Conservation (phyloP, 2,888 invertebrate species). For the Stenichneumon culpator region DNA sequence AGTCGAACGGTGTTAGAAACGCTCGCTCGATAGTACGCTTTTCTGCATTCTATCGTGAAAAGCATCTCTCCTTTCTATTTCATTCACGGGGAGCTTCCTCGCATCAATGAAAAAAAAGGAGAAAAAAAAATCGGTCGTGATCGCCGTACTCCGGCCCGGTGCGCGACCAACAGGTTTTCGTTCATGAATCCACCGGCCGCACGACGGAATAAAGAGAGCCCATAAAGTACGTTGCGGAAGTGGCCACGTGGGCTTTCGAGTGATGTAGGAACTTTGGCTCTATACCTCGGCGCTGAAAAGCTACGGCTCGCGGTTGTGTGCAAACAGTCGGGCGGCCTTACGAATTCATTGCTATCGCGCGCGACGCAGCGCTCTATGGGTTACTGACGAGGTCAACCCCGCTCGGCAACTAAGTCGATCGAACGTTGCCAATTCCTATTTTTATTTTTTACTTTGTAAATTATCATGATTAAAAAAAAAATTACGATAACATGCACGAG, state of each 20-base stretch:
- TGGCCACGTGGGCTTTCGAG: constrained; percentile 36
- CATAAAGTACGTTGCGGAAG: not conserved
- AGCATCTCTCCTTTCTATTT: not conserved
- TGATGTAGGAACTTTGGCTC: not conserved
- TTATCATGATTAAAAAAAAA: not conserved
- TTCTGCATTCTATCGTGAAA: not conserved
- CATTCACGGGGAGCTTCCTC: not conserved
- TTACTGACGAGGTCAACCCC: not conserved
- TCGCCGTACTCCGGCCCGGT: not conserved
- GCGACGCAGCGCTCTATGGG: not conserved
- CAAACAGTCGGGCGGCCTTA: constrained; percentile 1
- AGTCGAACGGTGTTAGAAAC: not conserved
- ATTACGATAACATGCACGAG: not conserved
- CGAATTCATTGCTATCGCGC: constrained; percentile 7
- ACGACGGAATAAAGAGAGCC: constrained; percentile 9
- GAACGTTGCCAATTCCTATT: not conserved
- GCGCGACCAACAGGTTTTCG: constrained; percentile 23
- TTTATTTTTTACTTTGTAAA: not conserved
- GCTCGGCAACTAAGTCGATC: constrained; percentile 2
- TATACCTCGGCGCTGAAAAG: not conserved
- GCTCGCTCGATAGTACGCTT: not conserved
- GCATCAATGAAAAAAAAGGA: not conserved
- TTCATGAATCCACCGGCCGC: constrained; percentile 24
- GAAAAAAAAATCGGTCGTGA: not conserved
- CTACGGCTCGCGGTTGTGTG: not conserved